These are phyloP conservation scores for Caenorhabditis sp. DNA, from an alignment of 2,888 invertebrate genomes.

Conservation along the genomic window DNA sequence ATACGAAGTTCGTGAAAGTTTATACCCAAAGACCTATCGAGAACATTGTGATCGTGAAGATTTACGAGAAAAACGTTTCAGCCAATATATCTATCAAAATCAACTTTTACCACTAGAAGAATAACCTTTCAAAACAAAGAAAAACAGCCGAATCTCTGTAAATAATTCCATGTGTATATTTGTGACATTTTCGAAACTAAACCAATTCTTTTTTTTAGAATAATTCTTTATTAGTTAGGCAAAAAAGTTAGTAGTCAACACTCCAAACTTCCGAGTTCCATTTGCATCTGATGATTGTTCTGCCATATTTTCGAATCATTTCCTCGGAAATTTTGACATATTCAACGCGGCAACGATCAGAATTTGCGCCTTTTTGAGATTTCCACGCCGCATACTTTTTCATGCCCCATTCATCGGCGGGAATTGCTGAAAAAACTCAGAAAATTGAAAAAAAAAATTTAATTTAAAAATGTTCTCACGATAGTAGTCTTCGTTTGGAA, in stretches of 20 bases:
- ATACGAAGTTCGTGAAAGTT: conserved; percentile 31
- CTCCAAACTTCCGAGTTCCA: conserved; percentile 60
- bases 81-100: not conserved
- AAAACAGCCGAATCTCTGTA: not conserved
- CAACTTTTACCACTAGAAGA: not conserved
- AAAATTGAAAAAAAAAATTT: not conserved
- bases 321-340: conserved; percentile 51
- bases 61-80: not conserved
- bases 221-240: not conserved
- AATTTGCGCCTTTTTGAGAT: conserved; percentile 31
- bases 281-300: conserved; percentile 48
- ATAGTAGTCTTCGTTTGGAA: conserved; percentile 49
- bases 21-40: conserved; percentile 32
- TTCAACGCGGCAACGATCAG: conserved; percentile 45
- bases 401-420: conserved; percentile 25
- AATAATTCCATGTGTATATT: not conserved
- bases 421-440: conserved; percentile 24
- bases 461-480: conserved; percentile 33
- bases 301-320: conserved; percentile 54
- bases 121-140: not conserved
- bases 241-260: conserved; percentile 40
- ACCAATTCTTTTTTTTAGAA: not conserved
- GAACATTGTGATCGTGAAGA: not conserved
- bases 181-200: not conserved
- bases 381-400: conserved; percentile 51